These are phyloP conservation scores for Pterostichus niger DNA, from an alignment of 2,888 invertebrate species.

Conservation along the genomic window DNA sequence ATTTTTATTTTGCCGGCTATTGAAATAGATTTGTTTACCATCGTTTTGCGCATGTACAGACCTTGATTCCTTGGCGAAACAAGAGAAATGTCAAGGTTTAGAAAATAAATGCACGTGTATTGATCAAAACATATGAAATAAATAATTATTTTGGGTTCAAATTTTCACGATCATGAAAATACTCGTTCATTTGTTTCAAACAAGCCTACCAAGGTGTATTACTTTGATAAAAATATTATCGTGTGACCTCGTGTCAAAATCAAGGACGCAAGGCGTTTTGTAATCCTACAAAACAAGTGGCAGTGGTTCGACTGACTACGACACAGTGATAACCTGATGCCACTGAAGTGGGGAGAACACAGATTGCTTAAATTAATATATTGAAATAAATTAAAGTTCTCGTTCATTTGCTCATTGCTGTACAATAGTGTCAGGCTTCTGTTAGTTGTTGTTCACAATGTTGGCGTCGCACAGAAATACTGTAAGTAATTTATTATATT, in stretches of 20 bases:
- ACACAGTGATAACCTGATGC: slow-evolving; percentile 56
- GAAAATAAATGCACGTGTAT: slow-evolving; percentile 46
- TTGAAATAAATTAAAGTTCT: slow-evolving; percentile 58
- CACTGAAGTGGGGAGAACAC: slow-evolving; percentile 50
- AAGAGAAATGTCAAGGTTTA: slow-evolving; percentile 47
- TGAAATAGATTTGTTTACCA: slow-evolving; percentile 42
- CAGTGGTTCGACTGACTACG: slow-evolving; percentile 21
- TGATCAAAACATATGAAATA: background rate
- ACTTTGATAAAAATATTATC: slow-evolving; percentile 35
- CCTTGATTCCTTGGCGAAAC: slow-evolving; percentile 26
- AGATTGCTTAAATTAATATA: slow-evolving; percentile 65
- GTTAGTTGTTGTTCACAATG: slow-evolving; percentile 29
- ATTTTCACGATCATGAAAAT: background rate
- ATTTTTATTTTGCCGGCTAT: slow-evolving; percentile 43
- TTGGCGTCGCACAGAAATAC: slow-evolving; percentile 54
- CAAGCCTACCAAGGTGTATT: background rate
- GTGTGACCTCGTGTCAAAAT: slow-evolving; percentile 36
- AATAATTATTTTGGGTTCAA: background rate
- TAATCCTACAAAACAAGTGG: slow-evolving; percentile 52
- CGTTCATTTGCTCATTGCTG: slow-evolving; percentile 57
- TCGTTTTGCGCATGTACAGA: slow-evolving; percentile 52
- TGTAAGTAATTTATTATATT: slow-evolving; percentile 27
- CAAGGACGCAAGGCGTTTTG: slow-evolving; percentile 48
- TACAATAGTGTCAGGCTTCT: slow-evolving; percentile 9
- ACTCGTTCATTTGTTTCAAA: background rate